phyloP scores from a whole-genome alignment of 2,113 vertebrate genomes.

The Centropus unirufus region DNA sequence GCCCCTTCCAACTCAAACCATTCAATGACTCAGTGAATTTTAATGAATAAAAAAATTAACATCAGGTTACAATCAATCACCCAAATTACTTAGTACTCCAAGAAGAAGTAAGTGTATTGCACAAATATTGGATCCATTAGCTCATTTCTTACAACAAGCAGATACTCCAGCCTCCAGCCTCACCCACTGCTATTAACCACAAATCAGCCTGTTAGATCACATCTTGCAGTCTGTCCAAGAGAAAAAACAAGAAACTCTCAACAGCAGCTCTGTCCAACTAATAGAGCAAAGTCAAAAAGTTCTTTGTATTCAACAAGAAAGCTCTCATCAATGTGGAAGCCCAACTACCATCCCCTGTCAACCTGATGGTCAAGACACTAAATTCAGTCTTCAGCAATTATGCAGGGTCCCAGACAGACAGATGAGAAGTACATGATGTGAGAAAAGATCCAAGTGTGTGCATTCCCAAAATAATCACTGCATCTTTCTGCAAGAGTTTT shows the following conservation, averaged over 20 bases:
- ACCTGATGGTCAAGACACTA: neutral
- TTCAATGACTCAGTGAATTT: neutral
- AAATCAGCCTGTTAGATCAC: slow-evolving; percentile 46
- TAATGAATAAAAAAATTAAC: neutral
- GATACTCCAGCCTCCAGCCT: slow-evolving; percentile 9
- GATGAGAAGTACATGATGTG: neutral
- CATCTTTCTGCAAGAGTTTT: neutral
- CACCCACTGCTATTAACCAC: slow-evolving; percentile 14
- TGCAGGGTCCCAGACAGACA: neutral
- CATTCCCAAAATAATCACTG: neutral
- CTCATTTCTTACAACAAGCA: neutral
- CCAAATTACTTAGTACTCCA: neutral
- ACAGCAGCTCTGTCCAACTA: slow-evolving; percentile 22
- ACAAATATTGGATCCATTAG: neutral
- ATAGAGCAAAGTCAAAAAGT: slow-evolving; percentile 25
- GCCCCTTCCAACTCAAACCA: too few species aligned
- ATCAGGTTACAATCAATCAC: neutral
- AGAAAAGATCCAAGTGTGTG: neutral
- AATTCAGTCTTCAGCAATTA: neutral
- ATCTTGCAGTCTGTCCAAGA: slow-evolving; percentile 31
- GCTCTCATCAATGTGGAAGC: neutral
- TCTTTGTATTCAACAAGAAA: slow-evolving; percentile 23
- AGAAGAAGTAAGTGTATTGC: neutral
- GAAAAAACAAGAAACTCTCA: neutral
- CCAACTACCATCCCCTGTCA: neutral